Conservation (phyloP, 92 coral and sea anemone species). For the Umimayanthus chanpuru region DNA sequence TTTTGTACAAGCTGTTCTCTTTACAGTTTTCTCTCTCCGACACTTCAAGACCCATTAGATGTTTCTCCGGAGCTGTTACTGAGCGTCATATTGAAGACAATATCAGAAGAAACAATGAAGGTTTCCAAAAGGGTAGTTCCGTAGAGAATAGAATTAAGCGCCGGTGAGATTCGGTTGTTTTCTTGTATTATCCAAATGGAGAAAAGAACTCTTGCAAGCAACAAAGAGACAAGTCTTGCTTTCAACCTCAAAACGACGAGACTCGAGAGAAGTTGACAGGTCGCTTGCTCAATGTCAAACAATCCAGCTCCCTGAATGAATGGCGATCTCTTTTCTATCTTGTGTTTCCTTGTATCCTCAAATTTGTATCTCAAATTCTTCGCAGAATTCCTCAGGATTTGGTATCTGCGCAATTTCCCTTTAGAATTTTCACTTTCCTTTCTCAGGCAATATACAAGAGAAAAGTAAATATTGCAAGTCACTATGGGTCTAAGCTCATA, state of each 20-base stretch:
- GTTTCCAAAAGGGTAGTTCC: neutral
- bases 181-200: neutral
- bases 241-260: neutral
- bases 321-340: neutral
- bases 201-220: neutral
- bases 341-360: neutral
- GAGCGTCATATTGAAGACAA: slow-evolving; percentile 22
- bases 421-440: neutral
- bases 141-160: slow-evolving; percentile 20
- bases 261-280: neutral
- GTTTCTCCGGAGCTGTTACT: slow-evolving; percentile 74
- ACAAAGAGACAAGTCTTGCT: neutral
- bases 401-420: neutral
- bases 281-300: slow-evolving; percentile 2
- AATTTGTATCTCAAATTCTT: neutral
- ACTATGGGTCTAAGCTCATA: slow-evolving; percentile 7
- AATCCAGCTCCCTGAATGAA: neutral
- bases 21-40: slow-evolving; percentile 19
- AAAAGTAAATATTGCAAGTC: slow-evolving; percentile 34
- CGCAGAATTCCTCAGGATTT: neutral
- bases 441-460: neutral
- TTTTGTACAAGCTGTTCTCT: neutral
- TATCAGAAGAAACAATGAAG: neutral
- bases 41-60: slow-evolving; percentile 58
- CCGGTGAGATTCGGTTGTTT: neutral